Evolutionary conservation across 2,113 vertebrate genomes (phyloP), one percentile per base, ranked within the genome.

Genomic region (Prietella phreatophila): DNA sequence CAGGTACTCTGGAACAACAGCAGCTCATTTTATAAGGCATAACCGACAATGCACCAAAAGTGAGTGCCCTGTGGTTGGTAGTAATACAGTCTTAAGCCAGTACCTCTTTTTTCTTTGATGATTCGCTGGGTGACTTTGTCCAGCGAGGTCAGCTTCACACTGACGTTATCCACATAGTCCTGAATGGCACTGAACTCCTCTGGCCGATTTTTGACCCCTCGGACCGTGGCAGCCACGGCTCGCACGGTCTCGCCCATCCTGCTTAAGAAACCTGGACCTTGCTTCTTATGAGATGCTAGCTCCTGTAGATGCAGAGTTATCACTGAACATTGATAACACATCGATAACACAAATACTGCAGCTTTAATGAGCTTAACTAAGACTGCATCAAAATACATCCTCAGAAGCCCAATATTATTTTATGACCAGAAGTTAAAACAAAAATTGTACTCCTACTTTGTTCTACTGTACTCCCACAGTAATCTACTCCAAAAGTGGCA

Each of bases 51-150:
- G 17, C 53, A 67, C 20, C 14, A 63, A n/a, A 60, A 61, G 13
- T 17, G 27, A 47, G 60, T 63, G 20, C 33, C 33, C 11, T 39
- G 33, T 9, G 33, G 5, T 61, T 82, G 13, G 80, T 61, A 25
- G 5, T 61, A 8, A 22, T 39, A 30, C n/a, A 42, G 55, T 20
- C 36, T 75, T 7, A 58, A 67, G 20, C 3, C 25, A 39, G 3
- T 93, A 99, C 98, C 98, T 90, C 92, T 96, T 91, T 97, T 95
- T 89, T 99, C 98, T 89, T 96, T 98, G 92, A 96, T 94, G 93
- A 99, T 97, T 92, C 98, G 96, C 87, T 97, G 97, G 8, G 97
- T 96, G 92, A 99, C 95, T 95, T 97, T 98, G 93, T 99, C 97
- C 90, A 99, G 91, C 0, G 97, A 93, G 2, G 89, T 94, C 89